Conservation (phyloP, 2,113 vertebrate genomes). For the Tichodroma muraria region DNA sequence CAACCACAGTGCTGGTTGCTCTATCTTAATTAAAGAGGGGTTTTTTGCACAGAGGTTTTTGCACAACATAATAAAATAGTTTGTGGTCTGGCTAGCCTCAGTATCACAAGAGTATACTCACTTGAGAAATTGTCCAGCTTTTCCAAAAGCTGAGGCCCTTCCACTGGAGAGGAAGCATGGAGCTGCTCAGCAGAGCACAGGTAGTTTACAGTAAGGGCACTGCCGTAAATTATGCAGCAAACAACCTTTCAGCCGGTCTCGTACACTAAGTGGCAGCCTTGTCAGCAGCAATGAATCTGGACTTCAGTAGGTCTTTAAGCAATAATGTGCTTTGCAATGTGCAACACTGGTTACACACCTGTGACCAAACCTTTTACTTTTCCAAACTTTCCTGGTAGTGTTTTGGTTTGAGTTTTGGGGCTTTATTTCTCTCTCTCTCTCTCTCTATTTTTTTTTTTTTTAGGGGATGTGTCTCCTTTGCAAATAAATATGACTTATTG, state of each 20-base stretch:
- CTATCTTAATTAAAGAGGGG: constrained; percentile 59
- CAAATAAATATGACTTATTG: constrained; percentile 9
- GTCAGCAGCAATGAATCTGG: constrained; percentile 32
- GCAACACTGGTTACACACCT: neutral
- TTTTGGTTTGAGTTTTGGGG: neutral
- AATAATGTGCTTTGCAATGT: neutral
- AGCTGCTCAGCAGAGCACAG: neutral
- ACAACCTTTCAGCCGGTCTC: neutral
- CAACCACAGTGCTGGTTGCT: constrained; percentile 18
- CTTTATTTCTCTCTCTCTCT: neutral
- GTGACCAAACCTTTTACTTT: neutral
- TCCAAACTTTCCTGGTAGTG: neutral
- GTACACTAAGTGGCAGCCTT: neutral
- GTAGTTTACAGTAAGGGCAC: constrained; percentile 30
- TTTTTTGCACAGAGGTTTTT: constrained; percentile 40
- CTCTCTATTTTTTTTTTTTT: neutral
- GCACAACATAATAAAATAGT: constrained; percentile 51
- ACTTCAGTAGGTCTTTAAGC: constrained; percentile 16
- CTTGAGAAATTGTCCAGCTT: constrained; percentile 30
- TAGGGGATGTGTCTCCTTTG: neutral
- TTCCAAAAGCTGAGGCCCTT: constrained; percentile 42
- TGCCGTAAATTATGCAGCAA: neutral
- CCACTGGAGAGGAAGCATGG: neutral
- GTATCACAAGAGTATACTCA: constrained; percentile 35
- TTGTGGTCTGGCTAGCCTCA: constrained; percentile 54